These are phyloP conservation scores for Cynocephalus volans DNA, from an alignment of 2,113 vertebrate species.

Conservation along the genomic window DNA sequence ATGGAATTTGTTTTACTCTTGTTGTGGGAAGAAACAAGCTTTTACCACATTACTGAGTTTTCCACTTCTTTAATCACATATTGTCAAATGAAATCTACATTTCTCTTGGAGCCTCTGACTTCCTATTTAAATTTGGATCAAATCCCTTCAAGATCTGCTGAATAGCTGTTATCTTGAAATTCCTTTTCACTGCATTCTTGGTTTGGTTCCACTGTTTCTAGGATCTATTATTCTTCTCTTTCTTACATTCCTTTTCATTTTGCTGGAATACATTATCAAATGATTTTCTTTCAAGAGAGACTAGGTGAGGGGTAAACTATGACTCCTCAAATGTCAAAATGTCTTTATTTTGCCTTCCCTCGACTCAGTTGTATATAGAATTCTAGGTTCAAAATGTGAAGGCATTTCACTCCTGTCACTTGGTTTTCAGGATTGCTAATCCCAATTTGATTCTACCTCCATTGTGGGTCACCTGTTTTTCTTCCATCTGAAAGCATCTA, in stretches of 20 bases:
- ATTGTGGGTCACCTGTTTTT: background rate
- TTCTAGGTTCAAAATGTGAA: background rate
- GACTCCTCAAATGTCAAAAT: background rate
- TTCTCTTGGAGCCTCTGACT: background rate
- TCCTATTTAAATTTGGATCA: background rate
- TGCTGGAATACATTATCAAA: background rate
- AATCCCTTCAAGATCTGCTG: background rate
- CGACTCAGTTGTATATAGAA: background rate
- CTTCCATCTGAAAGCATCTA: background rate
- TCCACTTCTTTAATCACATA: background rate
- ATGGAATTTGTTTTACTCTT: background rate
- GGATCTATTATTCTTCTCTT: background rate
- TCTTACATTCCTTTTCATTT: background rate
- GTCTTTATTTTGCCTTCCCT: background rate
- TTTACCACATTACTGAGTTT: background rate
- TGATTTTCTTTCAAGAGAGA: background rate
- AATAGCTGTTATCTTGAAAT: slow-evolving; percentile 13
- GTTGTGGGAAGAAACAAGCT: background rate
- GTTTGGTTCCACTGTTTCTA: background rate
- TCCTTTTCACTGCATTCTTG: background rate
- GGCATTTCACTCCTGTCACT: background rate
- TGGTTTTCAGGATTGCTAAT: background rate
- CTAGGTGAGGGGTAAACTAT: background rate
- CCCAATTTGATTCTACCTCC: background rate
- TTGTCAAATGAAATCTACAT: background rate